A percentile compares a stretch with the other conserved stretches of the same genome.
These are phyloP conservation scores for Aphrophora alni DNA, from an alignment of 2,888 invertebrate species.

Conservation along the genomic window DNA sequence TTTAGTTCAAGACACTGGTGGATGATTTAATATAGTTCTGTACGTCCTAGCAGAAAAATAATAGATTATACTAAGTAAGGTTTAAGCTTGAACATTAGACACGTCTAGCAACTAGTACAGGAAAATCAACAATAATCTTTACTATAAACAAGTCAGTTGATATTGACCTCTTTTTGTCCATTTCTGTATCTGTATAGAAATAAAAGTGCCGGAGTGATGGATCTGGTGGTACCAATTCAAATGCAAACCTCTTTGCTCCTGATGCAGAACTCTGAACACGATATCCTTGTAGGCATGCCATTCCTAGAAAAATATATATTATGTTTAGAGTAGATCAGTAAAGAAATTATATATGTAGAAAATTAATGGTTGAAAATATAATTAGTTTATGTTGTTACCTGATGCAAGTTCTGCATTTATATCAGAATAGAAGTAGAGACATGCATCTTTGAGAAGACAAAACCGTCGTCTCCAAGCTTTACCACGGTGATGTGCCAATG, in stretches of 20 bases:
- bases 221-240: slow-evolving; percentile 89
- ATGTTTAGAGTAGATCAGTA: not conserved
- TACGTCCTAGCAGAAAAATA: no score
- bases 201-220: slow-evolving; percentile 86
- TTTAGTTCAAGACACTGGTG: no score
- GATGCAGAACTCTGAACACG: slow-evolving; percentile 81
- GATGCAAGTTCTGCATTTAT: slow-evolving; percentile 86
- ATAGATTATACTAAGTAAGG: no score
- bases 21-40: no score
- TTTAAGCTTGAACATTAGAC: no score
- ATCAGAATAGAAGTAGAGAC: slow-evolving; percentile 92
- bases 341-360: no score
- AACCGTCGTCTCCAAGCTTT: slow-evolving; percentile 88
- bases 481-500: slow-evolving; percentile 73
- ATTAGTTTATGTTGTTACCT: slow-evolving; percentile 62
- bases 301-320: slow-evolving; percentile 65
- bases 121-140: no score
- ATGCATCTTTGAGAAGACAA: slow-evolving; percentile 94
- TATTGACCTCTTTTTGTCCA: slow-evolving; percentile 87
- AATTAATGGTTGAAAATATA: no score
- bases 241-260: slow-evolving; percentile 89
- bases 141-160: no score
- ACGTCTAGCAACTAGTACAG: no score
- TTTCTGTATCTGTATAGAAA: slow-evolving; percentile 92
- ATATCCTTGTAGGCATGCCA: slow-evolving; percentile 94